Evolutionary conservation across 1,140 invertebrate genomes (phyloP).

Genomic region (Holotrichia oblita): DNA sequence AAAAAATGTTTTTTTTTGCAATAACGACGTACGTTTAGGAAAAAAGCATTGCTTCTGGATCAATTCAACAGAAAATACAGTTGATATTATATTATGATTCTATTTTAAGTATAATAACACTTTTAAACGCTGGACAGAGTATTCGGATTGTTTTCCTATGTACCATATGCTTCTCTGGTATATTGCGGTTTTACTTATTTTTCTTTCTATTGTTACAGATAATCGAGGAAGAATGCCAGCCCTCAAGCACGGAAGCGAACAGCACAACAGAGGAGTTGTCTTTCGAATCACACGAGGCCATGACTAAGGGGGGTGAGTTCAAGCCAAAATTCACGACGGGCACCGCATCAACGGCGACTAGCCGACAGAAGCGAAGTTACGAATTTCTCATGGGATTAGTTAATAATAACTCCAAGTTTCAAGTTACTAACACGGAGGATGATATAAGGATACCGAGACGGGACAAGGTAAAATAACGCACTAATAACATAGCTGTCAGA

Average conservation of each 20-base stretch:
- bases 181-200: neutral
- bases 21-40: no score
- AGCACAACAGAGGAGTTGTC: slow-evolving; percentile 46
- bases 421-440: slow-evolving; percentile 50
- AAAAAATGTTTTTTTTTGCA: no score
- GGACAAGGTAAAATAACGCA: slow-evolving; percentile 10
- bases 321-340: slow-evolving; percentile 45
- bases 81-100: no score
- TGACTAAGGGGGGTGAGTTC: slow-evolving; percentile 57
- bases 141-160: neutral
- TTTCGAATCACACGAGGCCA: slow-evolving; percentile 59
- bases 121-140: neutral
- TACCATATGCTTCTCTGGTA: neutral
- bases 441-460: slow-evolving; percentile 34
- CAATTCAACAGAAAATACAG: no score
- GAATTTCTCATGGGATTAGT: slow-evolving; percentile 59
- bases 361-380: slow-evolving; percentile 57
- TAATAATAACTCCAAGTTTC: slow-evolving; percentile 58
- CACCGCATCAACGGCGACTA: slow-evolving; percentile 37
- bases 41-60: no score
- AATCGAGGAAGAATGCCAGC: slow-evolving; percentile 25
- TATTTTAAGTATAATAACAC: neutral
- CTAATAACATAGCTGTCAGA: slow-evolving; percentile 15
- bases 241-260: slow-evolving; percentile 18
- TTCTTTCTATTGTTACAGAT: slow-evolving; percentile 24